Evolutionary conservation across 2,888 invertebrate genomes (phyloP).

Genomic region (Trachelus iudaicus): DNA sequence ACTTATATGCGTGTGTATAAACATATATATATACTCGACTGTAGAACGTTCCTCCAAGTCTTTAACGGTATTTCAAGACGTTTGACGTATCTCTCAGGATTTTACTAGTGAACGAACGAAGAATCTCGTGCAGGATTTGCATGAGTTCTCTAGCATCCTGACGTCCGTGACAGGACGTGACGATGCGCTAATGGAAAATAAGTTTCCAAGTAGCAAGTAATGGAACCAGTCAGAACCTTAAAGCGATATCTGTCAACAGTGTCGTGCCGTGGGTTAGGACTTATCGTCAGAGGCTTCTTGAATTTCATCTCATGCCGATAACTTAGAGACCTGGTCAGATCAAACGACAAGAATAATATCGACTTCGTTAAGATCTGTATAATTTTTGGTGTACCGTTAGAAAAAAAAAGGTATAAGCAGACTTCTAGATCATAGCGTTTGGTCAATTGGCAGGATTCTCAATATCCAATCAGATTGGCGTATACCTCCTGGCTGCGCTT

Average conservation of each 20-base stretch:
- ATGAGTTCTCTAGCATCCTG: not conserved
- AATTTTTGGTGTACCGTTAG: not conserved
- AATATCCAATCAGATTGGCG: not conserved
- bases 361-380: not conserved
- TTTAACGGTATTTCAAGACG: not conserved
- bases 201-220: not conserved
- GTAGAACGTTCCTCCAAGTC: not conserved
- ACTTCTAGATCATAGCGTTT: not conserved
- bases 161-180: not conserved
- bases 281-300: not conserved
- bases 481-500: not conserved
- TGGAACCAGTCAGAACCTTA: not conserved
- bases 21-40: not conserved
- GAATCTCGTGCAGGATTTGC: not conserved
- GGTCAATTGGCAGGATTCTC: not conserved
- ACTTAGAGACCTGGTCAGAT: not conserved
- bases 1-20: not conserved
- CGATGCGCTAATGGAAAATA: conserved; percentile 1
- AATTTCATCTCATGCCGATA: not conserved
- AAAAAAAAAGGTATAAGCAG: not conserved
- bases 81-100: not conserved
- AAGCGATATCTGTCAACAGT: not conserved
- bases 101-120: not conserved
- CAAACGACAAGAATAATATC: not conserved
- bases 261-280: not conserved